phyloP scores from a whole-genome alignment of 2,113 vertebrate genomes.

The Meriones unguiculatus region DNA sequence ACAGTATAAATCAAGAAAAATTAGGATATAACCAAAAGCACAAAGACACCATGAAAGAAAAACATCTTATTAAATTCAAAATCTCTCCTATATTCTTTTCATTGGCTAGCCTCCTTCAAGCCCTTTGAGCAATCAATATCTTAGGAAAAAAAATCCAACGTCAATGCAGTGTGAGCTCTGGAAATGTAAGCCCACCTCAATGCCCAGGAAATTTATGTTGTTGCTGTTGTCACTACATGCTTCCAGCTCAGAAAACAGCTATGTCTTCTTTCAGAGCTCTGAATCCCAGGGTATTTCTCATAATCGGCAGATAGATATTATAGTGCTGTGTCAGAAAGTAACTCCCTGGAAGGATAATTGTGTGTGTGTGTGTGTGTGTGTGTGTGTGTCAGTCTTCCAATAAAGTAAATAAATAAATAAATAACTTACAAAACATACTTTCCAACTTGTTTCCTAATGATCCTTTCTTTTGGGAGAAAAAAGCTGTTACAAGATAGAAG shows the following conservation, averaged over 20 bases:
- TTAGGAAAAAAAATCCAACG: constrained; percentile 64
- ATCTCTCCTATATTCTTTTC: constrained; percentile 44
- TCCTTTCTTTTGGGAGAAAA: constrained; percentile 66
- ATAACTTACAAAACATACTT: constrained; percentile 56
- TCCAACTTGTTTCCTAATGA: constrained; percentile 73
- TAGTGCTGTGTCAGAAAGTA: constrained; percentile 67
- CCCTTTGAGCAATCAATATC: neutral
- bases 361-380: neutral
- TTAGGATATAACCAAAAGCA: neutral
- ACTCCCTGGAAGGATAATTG: constrained; percentile 70
- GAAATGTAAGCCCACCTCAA: constrained; percentile 45
- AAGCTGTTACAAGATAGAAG: constrained; percentile 68
- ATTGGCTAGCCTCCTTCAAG: constrained; percentile 36
- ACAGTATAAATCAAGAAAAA: neutral
- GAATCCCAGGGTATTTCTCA: constrained; percentile 80
- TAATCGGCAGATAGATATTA: constrained; percentile 78
- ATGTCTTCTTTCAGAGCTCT: constrained; percentile 79
- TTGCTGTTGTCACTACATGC: constrained; percentile 74
- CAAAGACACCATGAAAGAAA: neutral
- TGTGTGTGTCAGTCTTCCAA: constrained; percentile 64
- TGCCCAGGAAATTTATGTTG: constrained; percentile 48
- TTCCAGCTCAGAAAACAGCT: constrained; percentile 77
- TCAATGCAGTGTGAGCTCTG: constrained; percentile 42
- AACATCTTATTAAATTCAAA: neutral
- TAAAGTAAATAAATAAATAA: neutral